Conservation (phyloP, 1,140 invertebrate genomes). For the Diabrotica undecimpunctata region DNA sequence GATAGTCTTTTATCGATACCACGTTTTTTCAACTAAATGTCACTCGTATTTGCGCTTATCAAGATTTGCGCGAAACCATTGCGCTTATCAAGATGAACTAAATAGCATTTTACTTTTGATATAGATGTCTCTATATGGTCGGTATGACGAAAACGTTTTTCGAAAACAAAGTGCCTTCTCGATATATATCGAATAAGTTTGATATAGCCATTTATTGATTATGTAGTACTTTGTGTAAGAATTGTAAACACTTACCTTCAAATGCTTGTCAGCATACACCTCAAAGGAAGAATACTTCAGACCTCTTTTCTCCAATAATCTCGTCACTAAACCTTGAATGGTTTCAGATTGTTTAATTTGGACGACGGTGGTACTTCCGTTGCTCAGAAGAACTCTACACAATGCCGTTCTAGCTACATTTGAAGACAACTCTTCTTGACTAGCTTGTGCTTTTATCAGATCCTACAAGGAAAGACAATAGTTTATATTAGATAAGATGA, state of each 20-base stretch:
- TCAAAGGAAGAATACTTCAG: conserved; percentile 74
- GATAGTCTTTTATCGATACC: no score
- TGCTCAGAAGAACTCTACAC: conserved; percentile 80
- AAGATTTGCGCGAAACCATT: no score
- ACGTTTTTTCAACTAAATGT: no score
- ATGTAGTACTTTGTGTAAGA: not conserved
- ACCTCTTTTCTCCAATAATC: conserved; percentile 78
- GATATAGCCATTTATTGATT: no score
- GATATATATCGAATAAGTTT: no score
- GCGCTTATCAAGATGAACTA: no score
- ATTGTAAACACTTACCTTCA: conserved; percentile 53
- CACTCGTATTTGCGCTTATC: no score
- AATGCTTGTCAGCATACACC: conserved; percentile 63
- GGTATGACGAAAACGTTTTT: no score
- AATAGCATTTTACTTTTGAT: no score
- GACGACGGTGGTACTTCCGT: conserved; percentile 88
- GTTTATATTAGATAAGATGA: no score
- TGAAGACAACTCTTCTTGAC: conserved; percentile 30
- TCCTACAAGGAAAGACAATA: conserved; percentile 28
- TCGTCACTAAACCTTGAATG: conserved; percentile 72
- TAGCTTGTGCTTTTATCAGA: conserved; percentile 23
- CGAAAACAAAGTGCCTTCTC: no score
- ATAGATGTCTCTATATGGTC: no score
- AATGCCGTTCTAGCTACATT: conserved; percentile 47
- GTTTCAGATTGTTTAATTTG: conserved; percentile 69